These are phyloP conservation scores for Mythimna ferrago DNA, from an alignment of 2,888 invertebrate species.

Conservation along the genomic window DNA sequence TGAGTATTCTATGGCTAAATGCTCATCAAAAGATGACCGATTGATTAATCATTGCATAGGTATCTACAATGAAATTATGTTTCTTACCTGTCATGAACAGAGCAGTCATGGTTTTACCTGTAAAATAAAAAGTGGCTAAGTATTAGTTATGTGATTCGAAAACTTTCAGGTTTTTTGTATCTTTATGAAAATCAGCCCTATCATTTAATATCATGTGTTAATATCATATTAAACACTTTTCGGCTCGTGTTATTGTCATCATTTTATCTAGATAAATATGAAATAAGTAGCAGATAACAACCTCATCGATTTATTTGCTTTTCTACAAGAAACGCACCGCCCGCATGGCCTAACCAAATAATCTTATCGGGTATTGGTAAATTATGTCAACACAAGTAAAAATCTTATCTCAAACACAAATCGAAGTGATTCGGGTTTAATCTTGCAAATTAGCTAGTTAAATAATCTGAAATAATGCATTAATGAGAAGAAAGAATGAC, in stretches of 20 bases:
- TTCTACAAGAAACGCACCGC: slow-evolving; percentile 38
- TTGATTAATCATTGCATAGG: not conserved
- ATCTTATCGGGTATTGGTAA: slow-evolving; percentile 64
- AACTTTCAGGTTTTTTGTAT: too few species aligned
- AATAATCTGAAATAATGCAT: not conserved
- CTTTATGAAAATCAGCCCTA: slow-evolving; percentile 76
- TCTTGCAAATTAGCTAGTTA: not conserved
- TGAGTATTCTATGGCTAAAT: not conserved
- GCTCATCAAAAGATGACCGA: not conserved
- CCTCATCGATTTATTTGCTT: slow-evolving; percentile 53
- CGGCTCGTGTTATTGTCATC: slow-evolving; percentile 87
- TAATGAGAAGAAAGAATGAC: not conserved
- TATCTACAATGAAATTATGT: not conserved
- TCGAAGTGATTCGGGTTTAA: slow-evolving; percentile 34
- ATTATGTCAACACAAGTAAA: slow-evolving; percentile 27
- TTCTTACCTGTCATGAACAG: slow-evolving; percentile 29
- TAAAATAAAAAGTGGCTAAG: not conserved
- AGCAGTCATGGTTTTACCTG: slow-evolving; percentile 19
- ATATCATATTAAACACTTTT: slow-evolving; percentile 82
- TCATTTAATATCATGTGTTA: slow-evolving; percentile 83
- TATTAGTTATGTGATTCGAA: not conserved
- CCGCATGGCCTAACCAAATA: slow-evolving; percentile 65
- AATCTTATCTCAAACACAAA: slow-evolving; percentile 36
- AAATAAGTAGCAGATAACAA: slow-evolving; percentile 31
- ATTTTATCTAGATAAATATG: slow-evolving; percentile 63